phyloP scores from a whole-genome alignment of 2,797 vertebrate genomes.

The Odontamblyopus lacepedii region DNA sequence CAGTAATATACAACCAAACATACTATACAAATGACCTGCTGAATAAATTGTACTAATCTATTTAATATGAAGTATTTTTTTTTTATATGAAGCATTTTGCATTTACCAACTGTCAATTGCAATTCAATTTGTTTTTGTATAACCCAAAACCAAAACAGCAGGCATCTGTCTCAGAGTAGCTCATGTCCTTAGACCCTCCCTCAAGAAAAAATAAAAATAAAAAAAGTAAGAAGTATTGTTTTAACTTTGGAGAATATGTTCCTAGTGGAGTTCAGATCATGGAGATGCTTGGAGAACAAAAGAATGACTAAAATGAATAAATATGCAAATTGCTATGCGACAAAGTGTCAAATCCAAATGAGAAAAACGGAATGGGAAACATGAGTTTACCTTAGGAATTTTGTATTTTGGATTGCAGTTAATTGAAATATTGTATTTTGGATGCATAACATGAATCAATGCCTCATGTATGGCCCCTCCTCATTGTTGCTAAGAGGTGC shows the following conservation, averaged over 20 bases:
- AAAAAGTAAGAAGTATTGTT: neutral
- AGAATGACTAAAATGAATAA: neutral
- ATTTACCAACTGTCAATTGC: neutral
- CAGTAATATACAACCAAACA: neutral
- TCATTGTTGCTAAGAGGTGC: neutral
- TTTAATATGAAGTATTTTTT: neutral
- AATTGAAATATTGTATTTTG: neutral
- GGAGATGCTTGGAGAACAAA: neutral
- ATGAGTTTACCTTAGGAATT: neutral
- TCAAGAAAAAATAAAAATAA: no score
- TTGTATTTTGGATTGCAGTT: neutral
- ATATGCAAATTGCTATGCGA: constrained; percentile 1
- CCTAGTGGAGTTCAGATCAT: neutral
- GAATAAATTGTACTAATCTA: neutral
- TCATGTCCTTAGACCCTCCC: no score
- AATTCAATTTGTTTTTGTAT: no score
- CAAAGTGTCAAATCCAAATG: neutral
- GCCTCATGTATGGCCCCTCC: neutral
- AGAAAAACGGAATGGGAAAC: neutral
- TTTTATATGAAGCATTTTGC: neutral
- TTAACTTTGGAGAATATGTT: neutral
- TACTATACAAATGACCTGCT: neutral
- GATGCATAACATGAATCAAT: neutral
- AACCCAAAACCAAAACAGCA: no score
- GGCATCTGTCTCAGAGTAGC: no score